A percentile compares a stretch with the other conserved stretches of the same genome.
Evolutionary conservation across 2,797 vertebrate genomes (phyloP).

Genomic region (Poeciliopsis infans): DNA sequence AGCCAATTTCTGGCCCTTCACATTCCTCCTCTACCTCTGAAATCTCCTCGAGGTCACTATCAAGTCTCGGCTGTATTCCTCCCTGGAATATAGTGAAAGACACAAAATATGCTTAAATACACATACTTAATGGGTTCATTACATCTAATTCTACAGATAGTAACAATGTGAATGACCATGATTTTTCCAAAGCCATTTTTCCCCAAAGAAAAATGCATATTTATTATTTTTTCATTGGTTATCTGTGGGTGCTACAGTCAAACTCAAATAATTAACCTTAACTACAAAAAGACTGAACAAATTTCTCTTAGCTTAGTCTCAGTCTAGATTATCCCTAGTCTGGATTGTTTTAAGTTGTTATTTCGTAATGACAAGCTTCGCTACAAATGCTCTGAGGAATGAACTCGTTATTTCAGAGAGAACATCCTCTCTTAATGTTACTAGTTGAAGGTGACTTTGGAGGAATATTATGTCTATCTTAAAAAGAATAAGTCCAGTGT

Average conservation of each 20-base stretch:
- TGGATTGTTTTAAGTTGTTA: not conserved
- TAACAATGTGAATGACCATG: not conserved
- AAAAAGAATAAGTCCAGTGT: no score
- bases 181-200: not conserved
- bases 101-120: not conserved
- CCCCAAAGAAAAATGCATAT: not conserved
- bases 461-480: not conserved
- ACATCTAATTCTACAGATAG: not conserved
- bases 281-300: not conserved
- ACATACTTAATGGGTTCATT: not conserved
- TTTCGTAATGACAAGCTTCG: not conserved
- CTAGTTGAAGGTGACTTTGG: not conserved
- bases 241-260: not conserved
- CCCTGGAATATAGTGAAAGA: conserved; percentile 44
- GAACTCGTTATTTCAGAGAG: not conserved
- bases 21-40: conserved; percentile 87
- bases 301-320: no score
- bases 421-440: not conserved
- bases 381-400: not conserved
- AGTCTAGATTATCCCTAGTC: no score
- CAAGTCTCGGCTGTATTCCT: conserved; percentile 61
- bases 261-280: not conserved
- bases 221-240: not conserved
- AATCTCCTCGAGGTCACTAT: conserved; percentile 86
- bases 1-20: conserved; percentile 83